phyloP scores from a whole-genome alignment of 2,797 vertebrate species.

The Anomalospiza imberbis region DNA sequence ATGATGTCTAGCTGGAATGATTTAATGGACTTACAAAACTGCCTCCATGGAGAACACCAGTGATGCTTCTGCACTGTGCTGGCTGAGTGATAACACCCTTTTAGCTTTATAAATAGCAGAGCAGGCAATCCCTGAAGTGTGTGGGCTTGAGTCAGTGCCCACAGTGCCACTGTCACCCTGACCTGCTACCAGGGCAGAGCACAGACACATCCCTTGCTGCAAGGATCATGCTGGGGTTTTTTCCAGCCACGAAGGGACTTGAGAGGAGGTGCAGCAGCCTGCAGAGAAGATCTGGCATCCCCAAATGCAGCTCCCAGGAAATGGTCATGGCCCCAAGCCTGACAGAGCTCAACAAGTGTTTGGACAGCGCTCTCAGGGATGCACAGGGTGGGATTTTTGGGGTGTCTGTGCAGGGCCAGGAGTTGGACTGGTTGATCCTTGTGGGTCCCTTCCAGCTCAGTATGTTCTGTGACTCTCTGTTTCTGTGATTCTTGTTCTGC shows the following conservation, averaged over 20 bases:
- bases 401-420: not conserved
- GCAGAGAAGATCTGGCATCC: not conserved
- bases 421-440: not conserved
- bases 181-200: not conserved
- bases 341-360: not conserved
- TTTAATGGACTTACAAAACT: not conserved
- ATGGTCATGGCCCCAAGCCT: not conserved
- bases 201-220: not conserved
- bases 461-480: not conserved
- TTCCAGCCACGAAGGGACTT: not conserved
- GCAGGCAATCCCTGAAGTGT: not conserved
- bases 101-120: not conserved
- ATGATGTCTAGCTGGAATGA: not conserved
- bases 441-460: not conserved
- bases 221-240: rapidly evolving
- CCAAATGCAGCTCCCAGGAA: not conserved
- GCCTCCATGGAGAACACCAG: not conserved
- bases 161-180: not conserved
- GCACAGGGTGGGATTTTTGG: not conserved
- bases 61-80: not conserved
- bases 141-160: not conserved
- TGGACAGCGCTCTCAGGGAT: not conserved
- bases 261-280: not conserved
- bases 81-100: not conserved
- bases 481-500: not conserved